Conservation (phyloP, 2,113 vertebrate genomes). For the Athene noctua region DNA sequence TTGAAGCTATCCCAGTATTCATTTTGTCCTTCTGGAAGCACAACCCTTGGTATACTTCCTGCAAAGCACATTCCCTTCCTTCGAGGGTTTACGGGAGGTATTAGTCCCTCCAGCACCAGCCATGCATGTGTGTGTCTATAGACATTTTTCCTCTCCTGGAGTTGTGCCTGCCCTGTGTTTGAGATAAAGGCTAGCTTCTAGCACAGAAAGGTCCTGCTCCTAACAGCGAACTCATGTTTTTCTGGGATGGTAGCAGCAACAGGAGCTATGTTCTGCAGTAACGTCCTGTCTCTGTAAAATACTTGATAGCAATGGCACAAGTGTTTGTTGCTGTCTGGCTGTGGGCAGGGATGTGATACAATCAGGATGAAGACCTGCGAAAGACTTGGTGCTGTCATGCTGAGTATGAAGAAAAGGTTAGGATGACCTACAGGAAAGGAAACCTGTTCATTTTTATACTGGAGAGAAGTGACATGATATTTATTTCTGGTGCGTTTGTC, state of each 20-base stretch:
- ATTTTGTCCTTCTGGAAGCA: not conserved
- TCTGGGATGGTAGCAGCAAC: not conserved
- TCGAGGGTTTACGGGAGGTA: not conserved
- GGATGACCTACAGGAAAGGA: not conserved
- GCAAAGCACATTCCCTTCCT: not conserved
- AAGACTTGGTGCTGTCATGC: not conserved
- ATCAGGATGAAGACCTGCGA: not conserved
- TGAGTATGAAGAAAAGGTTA: not conserved
- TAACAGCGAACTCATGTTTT: not conserved
- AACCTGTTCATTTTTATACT: not conserved
- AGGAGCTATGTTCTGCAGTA: not conserved
- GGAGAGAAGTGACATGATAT: not conserved
- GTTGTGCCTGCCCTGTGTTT: not conserved
- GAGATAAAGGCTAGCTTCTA: not conserved
- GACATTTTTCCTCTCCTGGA: not conserved
- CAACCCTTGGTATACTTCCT: not conserved
- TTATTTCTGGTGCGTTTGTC: not conserved
- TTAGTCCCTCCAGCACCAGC: not conserved
- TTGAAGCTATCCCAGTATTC: not conserved
- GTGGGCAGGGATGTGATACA: not conserved
- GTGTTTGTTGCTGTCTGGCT: not conserved
- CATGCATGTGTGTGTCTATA: accelerated
- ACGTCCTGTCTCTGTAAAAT: not conserved
- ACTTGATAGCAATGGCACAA: not conserved
- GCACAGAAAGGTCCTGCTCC: not conserved